Evolutionary conservation across 1,140 invertebrate genomes (phyloP), one percentile per base, ranked within the genome.

Genomic region (Aphis craccivora): DNA sequence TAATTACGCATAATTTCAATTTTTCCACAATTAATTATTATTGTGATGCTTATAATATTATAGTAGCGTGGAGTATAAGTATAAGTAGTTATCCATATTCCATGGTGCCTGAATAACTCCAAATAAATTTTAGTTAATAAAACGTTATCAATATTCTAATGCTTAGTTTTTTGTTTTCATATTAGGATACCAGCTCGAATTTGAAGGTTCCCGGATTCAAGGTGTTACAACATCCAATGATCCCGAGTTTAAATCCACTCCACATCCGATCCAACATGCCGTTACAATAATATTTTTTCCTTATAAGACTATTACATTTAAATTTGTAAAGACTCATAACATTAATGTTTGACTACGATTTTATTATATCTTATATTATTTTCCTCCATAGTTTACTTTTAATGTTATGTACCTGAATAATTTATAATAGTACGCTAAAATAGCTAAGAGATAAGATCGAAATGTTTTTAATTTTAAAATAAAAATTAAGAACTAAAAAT

Each of bases 221-320:
- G 11, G 91, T 93, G 25, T 40, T 93, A 20, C 9, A 55, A 11
- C 22, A 86, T 53, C 91, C 91, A 37, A 93, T 93, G 81, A 84
- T 93, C 23, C 81, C 81, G 22, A 84, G 76, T n/a, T 86, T 93
- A 25, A 93, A 93, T 30, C 91, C 91, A 25, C 48, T 93, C 6
- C 35, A 37, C 7, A 22, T 93, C 1, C 55, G 9, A 6, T 93
- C 91, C 48, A n/a, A 35, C 45, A 37, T 0, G 0, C 45, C 90
- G 67, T 37, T 11, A 8, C 45, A 40, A 40, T 40, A 76, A 18
- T 35, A 35, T 18, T n/a, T 76, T 14, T 76, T 4, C 30, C 14
- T 76, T 76, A 20, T 76, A n/a, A 76, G n/a, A 18, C 1, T 14
- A 76, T 18, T 18, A n/a, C 30, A 76, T 76, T 76, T 18, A 76